Base-by-base conservation (phyloP, 92 coral and sea anemone species). In the Zoanthus solanderi region DNA sequence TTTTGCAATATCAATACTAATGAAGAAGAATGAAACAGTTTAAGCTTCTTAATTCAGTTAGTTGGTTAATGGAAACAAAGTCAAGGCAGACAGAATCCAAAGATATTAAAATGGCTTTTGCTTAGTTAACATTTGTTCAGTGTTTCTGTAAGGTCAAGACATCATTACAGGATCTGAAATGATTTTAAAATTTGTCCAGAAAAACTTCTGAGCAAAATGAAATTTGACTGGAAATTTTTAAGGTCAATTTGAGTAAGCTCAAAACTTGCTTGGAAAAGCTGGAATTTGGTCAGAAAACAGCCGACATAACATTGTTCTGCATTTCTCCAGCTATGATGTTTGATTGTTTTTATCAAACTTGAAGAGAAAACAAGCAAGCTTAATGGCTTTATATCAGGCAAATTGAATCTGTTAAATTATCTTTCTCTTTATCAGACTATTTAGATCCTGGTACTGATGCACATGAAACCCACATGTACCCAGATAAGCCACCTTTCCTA, bases 321-420 rank as follows among this genome's bases (percentile, higher is more conserved):
- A 56, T 56, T 56, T 56, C 63, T 56, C 63, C 63, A 56, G 63
- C 63, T 56, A 56, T 56, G 63, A 56, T 56, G 63, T 56, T 56
- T 50, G 56, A 50, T 56, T 56, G 63, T 56, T 56, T 56, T 10
- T 56, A 56, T 56, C 63, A 14, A 56, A 56, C 63, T 5, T 56
- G 63, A 56, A 56, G 63, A 56, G 17, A 56, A 56, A 56, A 56
- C 63, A 56, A 56, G 63, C 63, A 56, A 56, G 56, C 56, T 50
- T 50, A 50, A 50, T 50, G 14, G 63, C 63, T 56, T 56, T 2
- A 56, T 56, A 56, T 56, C 63, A 56, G 63, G 63, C 63, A 56
- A 56, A 56, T 56, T 56, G 63, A 10, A 56, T 56, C 9, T 56
- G 63, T 56, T 56, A 6, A 50, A 50, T 56, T 56, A 56, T 10